These are phyloP conservation scores for Synergus umbraculus DNA, from an alignment of 2,888 invertebrate genomes.

Conservation along the genomic window DNA sequence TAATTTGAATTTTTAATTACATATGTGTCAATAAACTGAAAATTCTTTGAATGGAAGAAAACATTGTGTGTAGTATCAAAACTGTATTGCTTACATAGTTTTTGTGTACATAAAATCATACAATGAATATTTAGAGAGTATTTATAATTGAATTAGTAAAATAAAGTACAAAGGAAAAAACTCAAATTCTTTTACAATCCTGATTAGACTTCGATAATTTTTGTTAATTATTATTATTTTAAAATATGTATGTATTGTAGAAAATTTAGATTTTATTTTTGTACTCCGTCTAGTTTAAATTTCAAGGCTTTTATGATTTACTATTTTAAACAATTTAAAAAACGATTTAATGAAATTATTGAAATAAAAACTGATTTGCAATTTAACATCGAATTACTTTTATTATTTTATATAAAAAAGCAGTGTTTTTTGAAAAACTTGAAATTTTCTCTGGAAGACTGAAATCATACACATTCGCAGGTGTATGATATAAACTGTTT, in stretches of 20 bases:
- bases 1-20: not conserved
- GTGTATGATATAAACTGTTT: not conserved
- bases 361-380: not conserved
- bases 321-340: not conserved
- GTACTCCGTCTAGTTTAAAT: not conserved
- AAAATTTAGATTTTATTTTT: no score
- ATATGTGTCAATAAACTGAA: not conserved
- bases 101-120: conserved; percentile 35
- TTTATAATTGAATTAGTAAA: conserved; percentile 41
- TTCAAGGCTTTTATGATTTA: not conserved
- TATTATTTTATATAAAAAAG: conserved; percentile 32
- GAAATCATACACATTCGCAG: conserved; percentile 6
- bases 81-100: conserved; percentile 29
- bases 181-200: not conserved
- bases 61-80: not conserved
- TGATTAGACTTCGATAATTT: not conserved
- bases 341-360: not conserved
- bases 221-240: not conserved
- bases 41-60: not conserved
- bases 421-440: conserved; percentile 20
- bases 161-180: conserved; percentile 32
- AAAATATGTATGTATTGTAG: no score
- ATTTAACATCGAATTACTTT: conserved; percentile 15
- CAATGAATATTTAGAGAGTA: conserved; percentile 32
- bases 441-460: conserved; percentile 18